Evolutionary conservation across 2,888 invertebrate genomes (phyloP).

Genomic region (Timema cristinae): DNA sequence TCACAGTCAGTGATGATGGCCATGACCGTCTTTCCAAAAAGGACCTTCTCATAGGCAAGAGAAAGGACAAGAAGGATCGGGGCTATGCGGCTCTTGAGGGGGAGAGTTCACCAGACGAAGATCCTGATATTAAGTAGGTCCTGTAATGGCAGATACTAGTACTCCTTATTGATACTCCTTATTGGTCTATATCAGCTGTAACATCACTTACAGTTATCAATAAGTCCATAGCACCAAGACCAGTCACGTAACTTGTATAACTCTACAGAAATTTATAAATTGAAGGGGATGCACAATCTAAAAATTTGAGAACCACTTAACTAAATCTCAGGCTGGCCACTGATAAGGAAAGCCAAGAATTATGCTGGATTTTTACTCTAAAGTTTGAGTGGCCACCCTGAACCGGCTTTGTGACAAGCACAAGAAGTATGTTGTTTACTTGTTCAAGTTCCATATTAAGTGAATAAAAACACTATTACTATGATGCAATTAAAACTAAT

Average conservation of each 20-base stretch:
- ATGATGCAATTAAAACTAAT: no score
- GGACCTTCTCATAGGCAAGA: constrained; percentile 69
- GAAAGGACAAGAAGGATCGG: constrained; percentile 82
- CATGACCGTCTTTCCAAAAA: constrained; percentile 77
- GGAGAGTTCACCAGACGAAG: constrained; percentile 89
- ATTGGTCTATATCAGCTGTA: neutral
- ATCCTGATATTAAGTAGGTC: constrained; percentile 70
- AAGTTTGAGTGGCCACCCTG: no score
- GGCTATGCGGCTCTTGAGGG: constrained; percentile 92
- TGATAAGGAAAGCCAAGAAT: no score
- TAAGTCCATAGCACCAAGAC: neutral
- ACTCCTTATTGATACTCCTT: neutral
- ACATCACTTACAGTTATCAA: neutral
- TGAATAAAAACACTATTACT: no score
- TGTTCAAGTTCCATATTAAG: no score
- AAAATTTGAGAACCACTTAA: no score
- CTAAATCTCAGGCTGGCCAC: no score
- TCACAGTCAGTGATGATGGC: constrained; percentile 72
- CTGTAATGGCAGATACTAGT: neutral
- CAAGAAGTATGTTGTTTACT: no score
- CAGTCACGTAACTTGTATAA: neutral
- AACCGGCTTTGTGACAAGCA: no score
- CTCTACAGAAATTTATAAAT: neutral
- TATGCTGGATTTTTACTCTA: no score
- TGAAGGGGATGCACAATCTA: no score